phyloP scores from a whole-genome alignment of 2,797 vertebrate genomes.

The Halcyon badia region DNA sequence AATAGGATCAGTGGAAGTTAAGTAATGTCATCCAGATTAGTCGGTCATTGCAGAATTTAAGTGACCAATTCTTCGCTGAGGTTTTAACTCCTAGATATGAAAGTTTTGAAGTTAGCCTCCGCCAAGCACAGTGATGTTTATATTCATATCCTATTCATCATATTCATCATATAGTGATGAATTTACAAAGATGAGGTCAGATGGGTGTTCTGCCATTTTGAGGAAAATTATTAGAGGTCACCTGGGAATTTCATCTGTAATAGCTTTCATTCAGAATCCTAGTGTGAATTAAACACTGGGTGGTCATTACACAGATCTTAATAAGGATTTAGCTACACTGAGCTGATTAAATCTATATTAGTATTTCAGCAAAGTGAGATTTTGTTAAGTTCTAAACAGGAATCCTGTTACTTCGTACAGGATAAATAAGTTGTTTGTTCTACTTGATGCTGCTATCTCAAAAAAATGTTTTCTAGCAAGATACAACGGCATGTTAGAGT shows the following conservation, averaged over 20 bases:
- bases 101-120: background rate
- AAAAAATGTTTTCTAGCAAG: background rate
- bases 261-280: background rate
- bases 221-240: background rate
- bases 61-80: background rate
- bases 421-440: background rate
- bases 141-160: background rate
- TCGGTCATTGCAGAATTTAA: slow-evolving; percentile 6
- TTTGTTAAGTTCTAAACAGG: slow-evolving; percentile 52
- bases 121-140: background rate
- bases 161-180: too few species aligned
- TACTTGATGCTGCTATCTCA: background rate
- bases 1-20: slow-evolving; percentile 56
- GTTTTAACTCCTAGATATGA: background rate
- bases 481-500: background rate
- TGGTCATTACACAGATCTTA: slow-evolving; percentile 47
- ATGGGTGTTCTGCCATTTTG: background rate
- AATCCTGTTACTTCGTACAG: background rate
- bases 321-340: slow-evolving; percentile 42
- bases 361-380: slow-evolving; percentile 48
- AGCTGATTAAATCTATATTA: slow-evolving; percentile 63
- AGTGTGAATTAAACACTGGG: background rate
- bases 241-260: background rate
- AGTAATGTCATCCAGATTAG: slow-evolving; percentile 38
- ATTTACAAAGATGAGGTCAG: background rate